Conservation (phyloP, 1,140 invertebrate species). For the Drosophila sulfurigaster region DNA sequence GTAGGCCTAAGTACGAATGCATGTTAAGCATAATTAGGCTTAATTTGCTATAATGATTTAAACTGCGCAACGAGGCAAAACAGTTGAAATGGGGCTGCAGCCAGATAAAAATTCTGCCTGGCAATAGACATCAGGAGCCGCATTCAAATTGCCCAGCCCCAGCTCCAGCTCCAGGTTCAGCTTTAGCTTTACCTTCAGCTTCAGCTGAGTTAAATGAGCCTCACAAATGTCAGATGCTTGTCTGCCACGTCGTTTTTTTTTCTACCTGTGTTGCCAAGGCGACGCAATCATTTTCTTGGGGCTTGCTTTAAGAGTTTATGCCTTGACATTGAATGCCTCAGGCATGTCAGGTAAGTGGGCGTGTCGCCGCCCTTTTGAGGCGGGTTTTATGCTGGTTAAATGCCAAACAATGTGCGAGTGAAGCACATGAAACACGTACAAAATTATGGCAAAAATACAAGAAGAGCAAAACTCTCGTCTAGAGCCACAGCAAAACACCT, state of each 20-base stretch:
- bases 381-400: constrained; percentile 67
- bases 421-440: constrained; percentile 71
- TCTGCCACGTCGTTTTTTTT: constrained; percentile 1
- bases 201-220: constrained; percentile 44
- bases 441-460: constrained; percentile 36
- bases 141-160: constrained; percentile 52
- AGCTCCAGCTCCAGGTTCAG: constrained; percentile 45
- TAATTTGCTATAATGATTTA: constrained; percentile 81
- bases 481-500: background rate
- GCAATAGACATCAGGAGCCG: constrained; percentile 45
- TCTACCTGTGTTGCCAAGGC: constrained; percentile 35
- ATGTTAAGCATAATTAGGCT: constrained; percentile 76
- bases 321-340: constrained; percentile 73
- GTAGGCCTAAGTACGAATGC: constrained; percentile 68
- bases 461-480: background rate
- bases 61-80: constrained; percentile 68
- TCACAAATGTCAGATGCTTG: constrained; percentile 69
- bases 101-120: constrained; percentile 62
- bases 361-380: background rate
- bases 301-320: constrained; percentile 58
- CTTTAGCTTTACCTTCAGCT: background rate
- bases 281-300: constrained; percentile 50
- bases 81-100: constrained; percentile 61
- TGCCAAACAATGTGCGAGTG: constrained; percentile 51
- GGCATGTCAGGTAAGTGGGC: constrained; percentile 19